Conservation (phyloP, 2,113 vertebrate genomes). For the Pseudopipra pipra region DNA sequence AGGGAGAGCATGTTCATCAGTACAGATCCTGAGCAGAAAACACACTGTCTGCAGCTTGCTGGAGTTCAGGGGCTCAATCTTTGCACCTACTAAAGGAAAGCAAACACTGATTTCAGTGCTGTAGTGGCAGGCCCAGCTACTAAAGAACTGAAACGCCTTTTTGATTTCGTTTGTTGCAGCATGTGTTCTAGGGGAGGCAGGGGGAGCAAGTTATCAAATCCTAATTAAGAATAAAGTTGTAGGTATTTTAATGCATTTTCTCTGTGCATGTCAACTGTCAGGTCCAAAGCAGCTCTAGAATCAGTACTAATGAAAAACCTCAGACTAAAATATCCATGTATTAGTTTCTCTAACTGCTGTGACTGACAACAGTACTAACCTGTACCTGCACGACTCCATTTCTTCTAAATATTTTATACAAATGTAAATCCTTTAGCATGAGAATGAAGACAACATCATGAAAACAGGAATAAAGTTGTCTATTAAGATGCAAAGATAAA, state of each 20-base stretch:
- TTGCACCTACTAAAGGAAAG: background rate
- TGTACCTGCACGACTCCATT: background rate
- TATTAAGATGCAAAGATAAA: slow-evolving; percentile 58
- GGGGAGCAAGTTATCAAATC: background rate
- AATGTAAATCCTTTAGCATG: slow-evolving; percentile 29
- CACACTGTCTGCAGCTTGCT: background rate
- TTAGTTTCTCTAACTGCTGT: background rate
- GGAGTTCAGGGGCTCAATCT: background rate
- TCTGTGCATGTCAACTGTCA: background rate
- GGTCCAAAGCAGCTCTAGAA: background rate
- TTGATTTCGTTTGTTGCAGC: background rate
- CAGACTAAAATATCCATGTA: background rate
- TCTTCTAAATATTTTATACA: slow-evolving; percentile 45
- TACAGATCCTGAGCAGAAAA: background rate
- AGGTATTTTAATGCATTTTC: background rate
- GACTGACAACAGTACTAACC: background rate
- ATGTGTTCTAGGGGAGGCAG: background rate
- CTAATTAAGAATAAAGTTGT: background rate
- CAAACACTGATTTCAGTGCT: background rate
- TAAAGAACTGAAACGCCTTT: background rate
- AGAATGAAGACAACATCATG: slow-evolving; percentile 38
- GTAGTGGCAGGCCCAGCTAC: background rate
- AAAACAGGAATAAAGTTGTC: slow-evolving; percentile 59
- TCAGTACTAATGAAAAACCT: background rate
- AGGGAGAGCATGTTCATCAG: background rate